Evolutionary conservation across 2,113 vertebrate species (phyloP), one percentile per base, ranked within the genome.

Genomic region (Nicator chloris): DNA sequence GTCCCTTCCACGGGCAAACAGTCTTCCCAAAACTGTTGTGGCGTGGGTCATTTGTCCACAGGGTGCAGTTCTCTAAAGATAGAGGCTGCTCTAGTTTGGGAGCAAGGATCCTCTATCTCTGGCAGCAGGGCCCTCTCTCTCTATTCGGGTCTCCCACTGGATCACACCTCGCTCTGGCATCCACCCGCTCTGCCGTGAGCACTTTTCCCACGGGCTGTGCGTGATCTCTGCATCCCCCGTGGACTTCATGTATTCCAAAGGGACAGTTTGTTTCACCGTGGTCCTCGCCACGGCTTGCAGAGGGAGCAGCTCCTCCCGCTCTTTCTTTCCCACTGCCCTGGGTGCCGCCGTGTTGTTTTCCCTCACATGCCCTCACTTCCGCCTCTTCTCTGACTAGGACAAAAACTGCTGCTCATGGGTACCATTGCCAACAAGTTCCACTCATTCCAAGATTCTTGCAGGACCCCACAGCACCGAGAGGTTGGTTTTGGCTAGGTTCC

Each of bases 381-480:
- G 23, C 20, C 20, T 49, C n/a, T 33, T 6, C 44, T 39, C 22
- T 33, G 44, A 26, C 9, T 26, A 24, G 57, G 20, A 18, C 7
- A 7, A 31, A 49, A 61, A 4, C 16, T 15, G 10, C 9, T 61
- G 73, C 73, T 31, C 4, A 0, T 33, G 20, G 28, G 16, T 39
- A 9, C 28, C 35, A 33, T 2, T 39, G 28, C 10, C 57, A 49
- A 4, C 35, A 26, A 61, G 22, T 20, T 26, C 45, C 35, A 31
- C 35, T 39, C 15, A 39, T 12, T 40, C 9, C 49, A 11, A 47
- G n/a, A 11, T 24, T 49, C 44, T 13, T 39, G n/a, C 35, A 61
- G 57, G 44, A 23, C 28, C 37, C 10, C 4, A 2, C 14, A 28
- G 19, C 1, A 0, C 49, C 0, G 6, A 30, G 37, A n/a, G 7